phyloP scores from a whole-genome alignment of 2,797 vertebrate genomes.

The Characodon lateralis region DNA sequence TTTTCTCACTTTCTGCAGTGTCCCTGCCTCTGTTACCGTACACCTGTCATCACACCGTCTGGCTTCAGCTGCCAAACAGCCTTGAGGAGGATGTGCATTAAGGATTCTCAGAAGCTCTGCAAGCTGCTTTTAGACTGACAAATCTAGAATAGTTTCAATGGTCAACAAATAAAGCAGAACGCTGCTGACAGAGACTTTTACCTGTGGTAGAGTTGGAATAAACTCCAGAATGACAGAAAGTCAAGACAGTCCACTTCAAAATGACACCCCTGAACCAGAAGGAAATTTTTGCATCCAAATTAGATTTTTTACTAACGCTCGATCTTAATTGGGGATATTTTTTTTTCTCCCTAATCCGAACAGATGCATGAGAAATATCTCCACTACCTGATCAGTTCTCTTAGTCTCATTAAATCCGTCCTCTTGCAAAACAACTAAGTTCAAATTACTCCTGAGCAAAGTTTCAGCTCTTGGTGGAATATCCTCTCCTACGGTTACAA shows the following conservation, averaged over 20 bases:
- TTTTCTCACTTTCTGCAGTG: constrained; percentile 62
- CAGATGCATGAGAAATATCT: neutral
- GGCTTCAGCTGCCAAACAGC: constrained; percentile 46
- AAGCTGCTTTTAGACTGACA: constrained; percentile 50
- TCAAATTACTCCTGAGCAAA: constrained; percentile 29
- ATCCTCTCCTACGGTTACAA: constrained; percentile 26
- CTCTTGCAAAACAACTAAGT: constrained; percentile 30
- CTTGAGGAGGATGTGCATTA: constrained; percentile 53
- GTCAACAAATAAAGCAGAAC: constrained; percentile 16
- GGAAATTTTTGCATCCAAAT: neutral
- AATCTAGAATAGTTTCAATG: constrained; percentile 18
- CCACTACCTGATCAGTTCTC: neutral
- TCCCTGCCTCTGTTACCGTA: constrained; percentile 49
- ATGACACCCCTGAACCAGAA: neutral
- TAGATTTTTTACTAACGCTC: too few relatives aligned
- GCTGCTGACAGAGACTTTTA: constrained; percentile 25
- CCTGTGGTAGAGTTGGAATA: neutral
- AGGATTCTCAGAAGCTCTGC: constrained; percentile 58
- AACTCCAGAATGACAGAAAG: neutral
- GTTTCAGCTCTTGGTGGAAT: constrained; percentile 18
- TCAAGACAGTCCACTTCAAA: neutral
- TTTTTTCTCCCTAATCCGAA: constrained; percentile 7
- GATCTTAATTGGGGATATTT: neutral
- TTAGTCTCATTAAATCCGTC: constrained; percentile 5
- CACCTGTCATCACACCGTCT: constrained; percentile 69